phyloP scores from a whole-genome alignment of 1,140 invertebrate species.

The Heliconius congener region DNA sequence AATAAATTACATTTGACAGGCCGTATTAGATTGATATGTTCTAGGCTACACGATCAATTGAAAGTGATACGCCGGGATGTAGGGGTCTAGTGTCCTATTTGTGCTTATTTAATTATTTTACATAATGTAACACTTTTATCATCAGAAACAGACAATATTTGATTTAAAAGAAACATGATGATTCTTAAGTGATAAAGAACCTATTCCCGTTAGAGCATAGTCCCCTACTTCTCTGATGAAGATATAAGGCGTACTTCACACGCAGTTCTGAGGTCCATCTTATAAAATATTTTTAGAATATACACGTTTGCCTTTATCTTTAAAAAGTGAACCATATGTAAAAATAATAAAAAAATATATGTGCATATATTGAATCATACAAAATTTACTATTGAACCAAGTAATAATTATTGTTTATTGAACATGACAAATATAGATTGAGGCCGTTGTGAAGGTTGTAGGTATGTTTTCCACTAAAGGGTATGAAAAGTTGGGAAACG shows the following conservation, averaged over 20 bases:
- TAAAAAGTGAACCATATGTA: too few species aligned
- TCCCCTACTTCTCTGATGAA: neutral
- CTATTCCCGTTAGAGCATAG: neutral
- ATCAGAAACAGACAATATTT: neutral
- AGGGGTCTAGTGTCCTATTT: conserved; percentile 70
- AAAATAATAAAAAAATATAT: too few species aligned
- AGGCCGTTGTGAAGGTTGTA: too few species aligned
- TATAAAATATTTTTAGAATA: neutral
- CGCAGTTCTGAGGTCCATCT: neutral
- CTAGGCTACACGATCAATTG: conserved; percentile 73
- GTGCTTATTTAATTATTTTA: conserved; percentile 43
- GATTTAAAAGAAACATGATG: neutral
- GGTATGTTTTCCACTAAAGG: too few species aligned
- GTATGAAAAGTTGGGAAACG: too few species aligned
- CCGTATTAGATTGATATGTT: conserved; percentile 70
- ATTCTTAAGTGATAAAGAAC: neutral
- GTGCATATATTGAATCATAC: too few species aligned
- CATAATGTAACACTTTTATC: conserved; percentile 9
- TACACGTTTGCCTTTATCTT: neutral
- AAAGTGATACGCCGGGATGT: conserved; percentile 70
- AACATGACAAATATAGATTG: too few species aligned
- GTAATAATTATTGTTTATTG: too few species aligned
- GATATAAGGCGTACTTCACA: neutral
- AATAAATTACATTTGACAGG: conserved; percentile 77
- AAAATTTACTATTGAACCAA: too few species aligned